phyloP scores from a whole-genome alignment of 2,113 vertebrate genomes.

The Corythornis cristatus region DNA sequence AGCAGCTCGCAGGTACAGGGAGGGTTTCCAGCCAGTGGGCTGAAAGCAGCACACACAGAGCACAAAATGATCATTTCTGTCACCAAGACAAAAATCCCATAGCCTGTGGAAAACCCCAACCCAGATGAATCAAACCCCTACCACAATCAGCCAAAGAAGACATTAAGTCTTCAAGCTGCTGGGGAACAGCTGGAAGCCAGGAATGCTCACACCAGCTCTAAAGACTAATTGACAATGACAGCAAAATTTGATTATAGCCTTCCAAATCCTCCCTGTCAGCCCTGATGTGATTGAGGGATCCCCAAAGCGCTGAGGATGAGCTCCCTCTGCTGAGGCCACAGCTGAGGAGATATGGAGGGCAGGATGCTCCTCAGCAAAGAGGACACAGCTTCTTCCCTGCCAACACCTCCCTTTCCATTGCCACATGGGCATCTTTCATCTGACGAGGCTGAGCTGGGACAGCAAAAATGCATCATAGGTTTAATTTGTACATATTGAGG shows the following conservation, averaged over 20 bases:
- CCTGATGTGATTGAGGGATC: neutral
- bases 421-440: accelerated
- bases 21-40: neutral
- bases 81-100: neutral
- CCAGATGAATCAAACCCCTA: neutral
- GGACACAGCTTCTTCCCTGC: neutral
- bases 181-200: neutral
- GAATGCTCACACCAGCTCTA: neutral
- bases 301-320: accelerated
- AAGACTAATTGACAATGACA: neutral
- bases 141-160: neutral
- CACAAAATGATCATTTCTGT: neutral
- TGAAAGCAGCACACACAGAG: neutral
- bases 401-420: neutral
- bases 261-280: neutral
- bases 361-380: neutral
- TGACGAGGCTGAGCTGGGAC: neutral
- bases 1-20: accelerated
- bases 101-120: neutral
- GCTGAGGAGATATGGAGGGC: neutral
- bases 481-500: neutral
- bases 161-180: neutral
- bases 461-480: neutral
- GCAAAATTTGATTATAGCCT: neutral
- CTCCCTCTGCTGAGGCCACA: accelerated